These are phyloP conservation scores for Anarrhichthys ocellatus DNA, from an alignment of 2,113 vertebrate genomes.

Conservation along the genomic window DNA sequence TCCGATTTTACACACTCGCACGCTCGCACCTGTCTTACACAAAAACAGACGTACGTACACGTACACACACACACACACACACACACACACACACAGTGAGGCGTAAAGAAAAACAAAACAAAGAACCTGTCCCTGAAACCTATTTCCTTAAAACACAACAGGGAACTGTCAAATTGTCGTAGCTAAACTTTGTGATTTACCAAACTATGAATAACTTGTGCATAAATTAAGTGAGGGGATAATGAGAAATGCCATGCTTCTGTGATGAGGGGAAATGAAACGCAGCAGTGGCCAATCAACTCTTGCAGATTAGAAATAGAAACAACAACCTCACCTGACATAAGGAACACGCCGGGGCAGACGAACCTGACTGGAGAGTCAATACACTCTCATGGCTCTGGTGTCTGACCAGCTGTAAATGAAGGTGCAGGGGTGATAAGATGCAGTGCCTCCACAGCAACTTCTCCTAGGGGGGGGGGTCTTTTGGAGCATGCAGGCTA, in stretches of 20 bases:
- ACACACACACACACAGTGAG: background rate
- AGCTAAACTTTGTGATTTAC: conserved; percentile 58
- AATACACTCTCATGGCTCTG: conserved; percentile 34
- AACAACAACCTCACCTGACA: conserved; percentile 55
- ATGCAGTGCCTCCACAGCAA: background rate
- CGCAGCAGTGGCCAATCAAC: conserved; percentile 72
- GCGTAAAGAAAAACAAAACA: conserved; percentile 13
- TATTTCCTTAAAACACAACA: conserved; percentile 61
- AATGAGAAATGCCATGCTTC: conserved; percentile 70
- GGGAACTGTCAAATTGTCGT: conserved; percentile 64
- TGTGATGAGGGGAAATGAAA: conserved; percentile 73
- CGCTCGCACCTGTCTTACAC: background rate
- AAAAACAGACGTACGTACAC: background rate
- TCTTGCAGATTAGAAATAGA: conserved; percentile 61
- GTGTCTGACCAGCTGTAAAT: conserved; percentile 55
- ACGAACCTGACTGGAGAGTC: conserved; percentile 49
- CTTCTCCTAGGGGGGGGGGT: too few species aligned
- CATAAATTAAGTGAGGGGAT: conserved; percentile 72
- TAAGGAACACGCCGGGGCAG: conserved; percentile 33
- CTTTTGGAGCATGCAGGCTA: conserved; percentile 22
- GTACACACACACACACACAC: conserved; percentile 1
- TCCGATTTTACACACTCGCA: conserved; percentile 21
- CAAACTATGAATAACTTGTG: conserved; percentile 73
- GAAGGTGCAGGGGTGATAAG: conserved; percentile 53
- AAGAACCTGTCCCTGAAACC: conserved; percentile 29